These are phyloP conservation scores for Cossypha caffra DNA, from an alignment of 2,797 vertebrate species.

Conservation along the genomic window DNA sequence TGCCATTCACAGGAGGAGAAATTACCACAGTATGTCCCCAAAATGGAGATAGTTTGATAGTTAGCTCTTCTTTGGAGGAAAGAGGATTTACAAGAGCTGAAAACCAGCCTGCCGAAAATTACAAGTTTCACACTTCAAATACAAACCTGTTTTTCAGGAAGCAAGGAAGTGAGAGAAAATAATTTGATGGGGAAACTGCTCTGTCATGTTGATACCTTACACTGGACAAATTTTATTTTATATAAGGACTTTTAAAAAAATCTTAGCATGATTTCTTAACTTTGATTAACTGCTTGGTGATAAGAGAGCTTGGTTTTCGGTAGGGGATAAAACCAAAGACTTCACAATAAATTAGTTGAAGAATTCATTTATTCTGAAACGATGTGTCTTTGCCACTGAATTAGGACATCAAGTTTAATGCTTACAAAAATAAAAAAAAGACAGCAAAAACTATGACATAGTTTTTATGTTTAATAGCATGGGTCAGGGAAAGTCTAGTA, in stretches of 20 bases:
- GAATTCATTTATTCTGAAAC: neutral
- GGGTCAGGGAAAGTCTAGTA: neutral
- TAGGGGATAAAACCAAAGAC: neutral
- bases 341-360: neutral
- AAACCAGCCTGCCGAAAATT: neutral
- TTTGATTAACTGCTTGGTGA: neutral
- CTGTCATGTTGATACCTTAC: neutral
- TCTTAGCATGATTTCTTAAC: neutral
- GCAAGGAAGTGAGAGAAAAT: neutral
- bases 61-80: neutral
- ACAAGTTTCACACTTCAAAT: neutral
- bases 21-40: neutral
- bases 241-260: neutral
- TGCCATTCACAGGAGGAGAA: neutral
- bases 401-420: neutral
- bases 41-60: neutral
- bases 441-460: neutral
- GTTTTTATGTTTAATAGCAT: neutral
- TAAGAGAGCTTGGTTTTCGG: neutral
- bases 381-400: neutral
- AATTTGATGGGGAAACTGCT: neutral
- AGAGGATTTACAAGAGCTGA: neutral
- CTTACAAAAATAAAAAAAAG: neutral
- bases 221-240: neutral
- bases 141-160: neutral